Evolutionary conservation across 2,797 vertebrate genomes (phyloP), one percentile per base, ranked within the genome.

Genomic region (Bufotes viridis): DNA sequence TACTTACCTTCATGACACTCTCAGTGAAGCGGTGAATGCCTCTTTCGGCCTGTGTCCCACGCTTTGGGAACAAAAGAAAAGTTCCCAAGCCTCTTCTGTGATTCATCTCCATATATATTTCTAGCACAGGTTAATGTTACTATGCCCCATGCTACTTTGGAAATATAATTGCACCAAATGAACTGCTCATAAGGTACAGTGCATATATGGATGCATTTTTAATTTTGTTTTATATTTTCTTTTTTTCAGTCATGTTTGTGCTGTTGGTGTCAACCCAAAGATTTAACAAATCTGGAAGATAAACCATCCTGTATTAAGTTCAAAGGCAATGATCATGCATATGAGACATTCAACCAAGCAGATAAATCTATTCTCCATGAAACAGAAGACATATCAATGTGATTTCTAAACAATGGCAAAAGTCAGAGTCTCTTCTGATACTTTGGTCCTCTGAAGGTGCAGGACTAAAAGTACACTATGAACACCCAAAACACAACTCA

Each of bases 331-430:
- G 97, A 97, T 91, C 96, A 96, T 8, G 95, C 94, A 94, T 97
- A 97, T 80, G 97, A 98, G 94, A 95, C 95, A 96, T 96, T 95
- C 96, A 94, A 75, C 93, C 95, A 93, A 97, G 96, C 93, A 98
- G 97, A 95, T 98, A 98, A 93, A 98, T 97, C 92, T 96, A 95
- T 26, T 96, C 96, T 63, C 95, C 96, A 78, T 98, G 94, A 96
- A 89, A 22, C 93, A 92, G 82, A 90, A 92, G 87, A 88, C 89
- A 67, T 91, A 91, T 90, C 82, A 6, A 76, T 76, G 17, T 85
- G n/a, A 76, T 63, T 26, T 49, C 3, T 15, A 49, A 9, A 42
- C 18, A 42, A 6, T 58, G 11, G 17, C 15, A 74, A 22, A 22
- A 58, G 69, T 51, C 17, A 70, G 22, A 53, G 15, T 20, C 10